A percentile compares a stretch with the other conserved stretches of the same genome.
phyloP scores from a whole-genome alignment of 2,888 invertebrate species.

The Eucera pruinosa region DNA sequence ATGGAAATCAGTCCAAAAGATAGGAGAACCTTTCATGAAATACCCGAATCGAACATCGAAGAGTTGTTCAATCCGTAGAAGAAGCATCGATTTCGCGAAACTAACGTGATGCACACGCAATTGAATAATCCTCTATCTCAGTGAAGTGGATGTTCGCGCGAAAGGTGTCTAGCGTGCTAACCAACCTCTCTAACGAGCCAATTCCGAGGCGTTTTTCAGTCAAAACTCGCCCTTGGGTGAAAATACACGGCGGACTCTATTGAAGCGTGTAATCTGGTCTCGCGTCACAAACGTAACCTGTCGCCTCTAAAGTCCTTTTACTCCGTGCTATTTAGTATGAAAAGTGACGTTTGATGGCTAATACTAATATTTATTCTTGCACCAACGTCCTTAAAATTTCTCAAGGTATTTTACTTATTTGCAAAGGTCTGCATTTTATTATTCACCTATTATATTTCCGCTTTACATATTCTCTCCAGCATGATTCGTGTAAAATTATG shows the following conservation, averaged over 20 bases:
- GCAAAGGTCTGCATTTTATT: no score
- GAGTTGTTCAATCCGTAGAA: conserved; percentile 15
- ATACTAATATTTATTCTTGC: not conserved
- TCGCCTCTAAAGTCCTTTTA: conserved; percentile 6
- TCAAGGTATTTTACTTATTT: no score
- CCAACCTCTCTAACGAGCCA: conserved; percentile 18
- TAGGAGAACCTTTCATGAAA: not conserved
- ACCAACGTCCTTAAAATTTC: no score
- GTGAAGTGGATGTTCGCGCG: conserved; percentile 4
- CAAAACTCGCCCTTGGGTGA: conserved; percentile 18
- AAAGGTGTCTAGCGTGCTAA: conserved; percentile 9
- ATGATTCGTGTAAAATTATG: no score
- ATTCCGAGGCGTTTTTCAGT: conserved; percentile 18
- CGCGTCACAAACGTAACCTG: conserved; percentile 5
- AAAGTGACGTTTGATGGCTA: no score
- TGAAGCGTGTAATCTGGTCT: conserved; percentile 26
- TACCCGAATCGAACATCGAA: not conserved
- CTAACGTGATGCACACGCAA: conserved; percentile 16
- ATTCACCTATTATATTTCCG: no score
- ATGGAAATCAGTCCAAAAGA: not conserved
- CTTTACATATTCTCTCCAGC: no score
- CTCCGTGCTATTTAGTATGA: not conserved
- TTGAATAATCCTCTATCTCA: conserved; percentile 18
- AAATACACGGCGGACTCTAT: conserved; percentile 22
- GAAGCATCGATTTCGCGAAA: conserved; percentile 23